Evolutionary conservation across 2,797 vertebrate genomes (phyloP).

Genomic region (Brachyrhaphis roseni): DNA sequence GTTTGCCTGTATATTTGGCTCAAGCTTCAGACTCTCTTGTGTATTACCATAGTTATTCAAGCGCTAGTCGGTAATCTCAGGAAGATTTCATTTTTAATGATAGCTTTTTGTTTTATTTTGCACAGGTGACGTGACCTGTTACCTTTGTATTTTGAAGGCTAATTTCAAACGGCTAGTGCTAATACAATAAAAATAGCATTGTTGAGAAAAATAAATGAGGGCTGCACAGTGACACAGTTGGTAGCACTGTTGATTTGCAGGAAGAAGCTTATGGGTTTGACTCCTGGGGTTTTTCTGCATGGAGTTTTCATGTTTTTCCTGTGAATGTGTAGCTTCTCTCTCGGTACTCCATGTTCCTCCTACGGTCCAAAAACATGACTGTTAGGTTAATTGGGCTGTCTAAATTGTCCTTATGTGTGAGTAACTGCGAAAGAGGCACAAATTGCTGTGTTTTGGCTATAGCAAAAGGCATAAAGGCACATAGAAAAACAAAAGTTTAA

Average conservation of each 20-base stretch:
- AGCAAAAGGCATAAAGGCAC: not conserved
- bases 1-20: not conserved
- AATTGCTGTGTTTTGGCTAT: not conserved
- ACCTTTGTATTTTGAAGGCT: not conserved
- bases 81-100: not conserved
- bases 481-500: not conserved
- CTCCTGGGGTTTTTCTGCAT: not conserved
- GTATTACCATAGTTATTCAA: not conserved
- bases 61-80: not conserved
- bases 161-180: not conserved
- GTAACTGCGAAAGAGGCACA: not conserved
- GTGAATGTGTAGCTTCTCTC: not conserved
- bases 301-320: not conserved
- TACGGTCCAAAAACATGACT: not conserved
- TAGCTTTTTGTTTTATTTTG: not conserved
- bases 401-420: no score
- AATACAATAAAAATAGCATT: not conserved
- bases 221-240: not conserved
- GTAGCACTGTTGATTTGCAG: not conserved
- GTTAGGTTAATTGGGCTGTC: no score
- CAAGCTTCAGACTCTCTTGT: not conserved
- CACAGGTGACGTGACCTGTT: not conserved
- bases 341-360: not conserved
- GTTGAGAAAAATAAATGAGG: not conserved
- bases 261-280: not conserved